These are phyloP conservation scores for Linnaemya tessellans DNA, from an alignment of 2,888 invertebrate genomes.

Conservation along the genomic window DNA sequence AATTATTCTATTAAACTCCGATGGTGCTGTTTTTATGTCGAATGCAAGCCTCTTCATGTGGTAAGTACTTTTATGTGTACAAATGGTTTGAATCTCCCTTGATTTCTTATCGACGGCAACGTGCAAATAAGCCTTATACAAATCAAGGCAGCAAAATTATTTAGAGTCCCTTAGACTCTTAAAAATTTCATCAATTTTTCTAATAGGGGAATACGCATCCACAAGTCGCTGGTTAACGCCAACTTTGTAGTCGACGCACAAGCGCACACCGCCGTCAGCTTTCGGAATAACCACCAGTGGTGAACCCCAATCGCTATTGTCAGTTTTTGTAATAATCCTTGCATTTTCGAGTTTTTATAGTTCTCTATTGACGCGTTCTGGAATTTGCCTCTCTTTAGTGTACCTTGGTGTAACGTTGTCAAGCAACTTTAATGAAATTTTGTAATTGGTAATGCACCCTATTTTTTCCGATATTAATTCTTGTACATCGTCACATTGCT, in stretches of 20 bases:
- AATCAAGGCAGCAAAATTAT: background rate
- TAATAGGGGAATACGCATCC: conserved; percentile 1
- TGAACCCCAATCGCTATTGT: conserved; percentile 39
- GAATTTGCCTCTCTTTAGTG: conserved; percentile 49
- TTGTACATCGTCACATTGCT: background rate
- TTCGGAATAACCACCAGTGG: conserved; percentile 29
- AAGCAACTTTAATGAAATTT: conserved; percentile 40
- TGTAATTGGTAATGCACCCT: conserved; percentile 55
- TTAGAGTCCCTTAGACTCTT: conserved; percentile 11
- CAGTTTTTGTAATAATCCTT: conserved; percentile 9
- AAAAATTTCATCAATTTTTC: no score
- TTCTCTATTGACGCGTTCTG: conserved; percentile 22
- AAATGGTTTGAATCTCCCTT: conserved; percentile 25
- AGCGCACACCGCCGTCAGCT: conserved; percentile 8
- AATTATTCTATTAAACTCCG: background rate
- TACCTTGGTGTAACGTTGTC: conserved; percentile 39
- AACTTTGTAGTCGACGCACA: conserved; percentile 26
- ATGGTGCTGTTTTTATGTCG: background rate
- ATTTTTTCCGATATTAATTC: conserved; percentile 30
- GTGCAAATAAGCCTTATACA: conserved; percentile 44
- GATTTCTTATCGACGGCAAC: conserved; percentile 25
- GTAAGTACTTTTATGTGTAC: conserved; percentile 37
- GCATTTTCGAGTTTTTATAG: conserved; percentile 12
- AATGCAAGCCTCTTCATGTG: background rate
- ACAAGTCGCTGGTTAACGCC: conserved; percentile 42